A percentile compares a stretch with the other conserved stretches of the same genome.
Evolutionary conservation across 2,888 invertebrate genomes (phyloP).

Genomic region (Podabrus alpinus): DNA sequence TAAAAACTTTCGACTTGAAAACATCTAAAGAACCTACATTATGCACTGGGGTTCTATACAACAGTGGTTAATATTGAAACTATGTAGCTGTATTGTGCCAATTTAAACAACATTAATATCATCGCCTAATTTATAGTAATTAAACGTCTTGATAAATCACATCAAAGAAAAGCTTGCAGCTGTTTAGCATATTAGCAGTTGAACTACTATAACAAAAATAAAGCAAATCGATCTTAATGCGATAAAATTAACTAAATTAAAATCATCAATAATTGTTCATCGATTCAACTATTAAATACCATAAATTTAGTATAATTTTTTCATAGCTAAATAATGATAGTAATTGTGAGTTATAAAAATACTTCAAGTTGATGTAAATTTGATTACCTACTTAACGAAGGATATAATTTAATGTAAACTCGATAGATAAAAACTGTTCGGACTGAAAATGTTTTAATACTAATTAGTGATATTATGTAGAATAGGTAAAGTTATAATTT

Average conservation of each 20-base stretch:
- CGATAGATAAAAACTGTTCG: background rate
- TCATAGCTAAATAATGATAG: background rate
- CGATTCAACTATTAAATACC: background rate
- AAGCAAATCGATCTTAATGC: background rate
- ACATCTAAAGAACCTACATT: background rate
- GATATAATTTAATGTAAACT: background rate
- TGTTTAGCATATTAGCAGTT: background rate
- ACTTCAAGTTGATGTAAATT: background rate
- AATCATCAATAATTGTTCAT: background rate
- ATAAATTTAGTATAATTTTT: background rate
- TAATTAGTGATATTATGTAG: background rate
- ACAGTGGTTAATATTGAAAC: background rate
- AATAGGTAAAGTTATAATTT: background rate
- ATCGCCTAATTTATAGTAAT: background rate
- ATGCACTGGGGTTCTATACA: background rate
- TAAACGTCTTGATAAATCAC: background rate
- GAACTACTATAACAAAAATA: background rate
- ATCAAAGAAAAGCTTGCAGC: background rate
- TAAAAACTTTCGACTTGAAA: background rate
- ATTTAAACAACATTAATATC: background rate
- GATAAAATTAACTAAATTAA: background rate
- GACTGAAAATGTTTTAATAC: background rate
- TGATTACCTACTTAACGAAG: background rate
- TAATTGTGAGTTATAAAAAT: background rate
- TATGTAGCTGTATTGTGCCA: background rate